phyloP scores from a whole-genome alignment of 2,797 vertebrate species.

The Eurystomus glaucurus region DNA sequence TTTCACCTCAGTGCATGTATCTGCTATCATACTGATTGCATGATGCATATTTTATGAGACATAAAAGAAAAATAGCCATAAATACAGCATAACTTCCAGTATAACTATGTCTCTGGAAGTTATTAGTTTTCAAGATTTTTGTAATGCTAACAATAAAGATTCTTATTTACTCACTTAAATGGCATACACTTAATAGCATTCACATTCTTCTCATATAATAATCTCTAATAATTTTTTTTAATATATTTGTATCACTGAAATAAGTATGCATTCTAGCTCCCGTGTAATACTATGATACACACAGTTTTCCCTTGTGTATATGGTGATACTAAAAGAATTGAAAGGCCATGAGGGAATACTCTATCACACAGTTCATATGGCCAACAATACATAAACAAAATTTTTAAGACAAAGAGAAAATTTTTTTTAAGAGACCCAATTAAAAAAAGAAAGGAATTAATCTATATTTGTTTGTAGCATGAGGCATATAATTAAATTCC shows the following conservation, averaged over 20 bases:
- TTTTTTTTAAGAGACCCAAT: background rate
- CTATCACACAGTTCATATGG: background rate
- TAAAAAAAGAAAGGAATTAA: background rate
- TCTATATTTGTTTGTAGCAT: background rate
- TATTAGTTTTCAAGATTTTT: background rate
- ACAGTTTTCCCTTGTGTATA: background rate
- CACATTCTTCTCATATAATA: background rate
- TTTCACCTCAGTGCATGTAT: background rate
- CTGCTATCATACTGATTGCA: background rate
- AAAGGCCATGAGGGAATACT: background rate
- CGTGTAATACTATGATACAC: background rate
- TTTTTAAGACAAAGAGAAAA: background rate
- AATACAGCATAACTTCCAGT: background rate
- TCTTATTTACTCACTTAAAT: background rate
- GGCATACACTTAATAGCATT: background rate
- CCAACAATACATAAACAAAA: background rate
- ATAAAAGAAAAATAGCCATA: background rate
- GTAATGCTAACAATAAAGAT: background rate
- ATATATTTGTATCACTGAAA: background rate
- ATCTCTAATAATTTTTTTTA: background rate
- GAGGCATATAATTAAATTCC: background rate
- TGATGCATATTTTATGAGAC: background rate
- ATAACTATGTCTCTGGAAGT: background rate
- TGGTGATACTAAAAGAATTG: background rate
- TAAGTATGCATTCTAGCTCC: background rate